Percentiles rank a stretch among this genome's conserved stretches.
Evolutionary conservation across 2,113 vertebrate genomes (phyloP).

Genomic region (Trematocara nigrifrons): DNA sequence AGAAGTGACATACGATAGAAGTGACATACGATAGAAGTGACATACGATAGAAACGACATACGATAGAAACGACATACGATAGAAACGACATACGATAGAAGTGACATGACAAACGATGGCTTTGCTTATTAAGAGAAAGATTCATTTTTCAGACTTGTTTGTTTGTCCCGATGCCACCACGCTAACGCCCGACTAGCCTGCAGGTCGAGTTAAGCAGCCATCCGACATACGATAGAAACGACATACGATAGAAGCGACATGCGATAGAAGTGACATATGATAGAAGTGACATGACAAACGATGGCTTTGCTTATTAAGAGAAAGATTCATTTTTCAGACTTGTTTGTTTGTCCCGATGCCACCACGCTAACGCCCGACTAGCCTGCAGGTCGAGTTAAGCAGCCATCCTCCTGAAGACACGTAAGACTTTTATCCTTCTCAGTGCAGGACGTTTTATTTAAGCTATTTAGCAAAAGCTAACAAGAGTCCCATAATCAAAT

Average conservation of each 20-base stretch:
- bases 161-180: background rate
- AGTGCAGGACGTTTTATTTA: background rate
- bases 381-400: background rate
- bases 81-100: no score
- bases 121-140: background rate
- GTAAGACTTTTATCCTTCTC: accelerated
- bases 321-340: background rate
- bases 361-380: background rate
- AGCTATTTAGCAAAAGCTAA: background rate
- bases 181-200: background rate
- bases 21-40: no score
- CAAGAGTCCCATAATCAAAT: background rate
- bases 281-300: background rate
- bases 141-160: background rate
- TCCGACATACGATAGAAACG: background rate
- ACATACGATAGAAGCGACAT: no score
- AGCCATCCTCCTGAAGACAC: background rate
- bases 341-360: background rate
- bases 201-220: background rate
- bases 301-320: background rate
- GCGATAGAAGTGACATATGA: no score
- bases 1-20: no score
- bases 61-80: no score
- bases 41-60: no score
- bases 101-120: background rate